Conservation (phyloP, 2,797 vertebrate genomes). For the Mus spretus region DNA sequence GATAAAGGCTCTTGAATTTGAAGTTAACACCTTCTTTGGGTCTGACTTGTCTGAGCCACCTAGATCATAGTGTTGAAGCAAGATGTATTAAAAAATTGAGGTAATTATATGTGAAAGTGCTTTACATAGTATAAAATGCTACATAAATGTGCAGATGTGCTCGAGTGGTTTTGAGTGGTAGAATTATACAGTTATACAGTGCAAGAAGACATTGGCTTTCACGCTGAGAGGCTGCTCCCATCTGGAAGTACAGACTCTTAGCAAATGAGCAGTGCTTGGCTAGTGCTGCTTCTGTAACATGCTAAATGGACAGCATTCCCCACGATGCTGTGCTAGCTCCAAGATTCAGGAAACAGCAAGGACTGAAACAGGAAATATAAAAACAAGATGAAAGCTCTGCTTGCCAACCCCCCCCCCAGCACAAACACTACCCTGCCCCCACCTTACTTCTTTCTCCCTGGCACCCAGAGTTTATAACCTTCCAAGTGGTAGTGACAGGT, state of each 20-base stretch:
- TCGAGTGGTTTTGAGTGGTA: not conserved
- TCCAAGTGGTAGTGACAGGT: not conserved
- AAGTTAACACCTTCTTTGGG: not conserved
- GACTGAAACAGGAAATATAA: not conserved
- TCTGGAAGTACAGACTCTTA: not conserved
- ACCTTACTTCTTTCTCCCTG: too few relatives aligned
- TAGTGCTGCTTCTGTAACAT: not conserved
- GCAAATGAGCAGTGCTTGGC: not conserved
- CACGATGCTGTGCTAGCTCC: not conserved
- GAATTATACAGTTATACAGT: not conserved
- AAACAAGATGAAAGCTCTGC: not conserved
- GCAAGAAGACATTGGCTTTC: conserved; percentile 29
- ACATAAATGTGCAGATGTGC: not conserved
- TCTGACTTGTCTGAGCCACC: not conserved
- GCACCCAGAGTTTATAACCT: not conserved
- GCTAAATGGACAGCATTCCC: not conserved
- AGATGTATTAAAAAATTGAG: conserved; percentile 40
- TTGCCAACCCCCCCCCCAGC: not conserved
- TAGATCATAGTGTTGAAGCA: not conserved
- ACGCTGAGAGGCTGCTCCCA: not conserved
- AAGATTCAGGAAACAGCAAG: not conserved
- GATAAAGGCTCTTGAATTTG: not conserved
- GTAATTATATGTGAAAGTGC: conserved; percentile 28
- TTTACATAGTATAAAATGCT: conserved; percentile 47
- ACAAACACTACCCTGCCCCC: too few relatives aligned